Conservation (phyloP, 1,140 invertebrate species). For the Charaxes varanes region DNA sequence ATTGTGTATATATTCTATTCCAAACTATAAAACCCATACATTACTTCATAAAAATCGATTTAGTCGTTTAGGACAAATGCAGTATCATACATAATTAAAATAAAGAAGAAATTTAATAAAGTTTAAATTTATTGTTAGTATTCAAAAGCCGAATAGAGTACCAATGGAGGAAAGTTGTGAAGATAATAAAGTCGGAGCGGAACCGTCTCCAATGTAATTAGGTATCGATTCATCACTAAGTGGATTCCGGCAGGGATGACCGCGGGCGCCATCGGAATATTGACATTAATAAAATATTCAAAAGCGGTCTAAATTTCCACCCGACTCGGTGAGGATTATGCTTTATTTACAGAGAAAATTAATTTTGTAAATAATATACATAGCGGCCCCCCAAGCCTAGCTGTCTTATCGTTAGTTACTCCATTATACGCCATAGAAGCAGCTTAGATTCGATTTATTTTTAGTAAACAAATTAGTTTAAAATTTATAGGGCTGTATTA, state of each 20-base stretch:
- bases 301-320: conserved; percentile 36
- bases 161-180: background rate
- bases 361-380: conserved; percentile 20
- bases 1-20: no score
- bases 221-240: conserved; percentile 49
- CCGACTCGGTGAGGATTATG: conserved; percentile 53
- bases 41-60: no score
- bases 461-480: no score
- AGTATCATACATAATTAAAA: no score
- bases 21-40: no score
- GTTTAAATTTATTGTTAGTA: no score
- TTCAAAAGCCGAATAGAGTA: no score
- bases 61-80: no score
- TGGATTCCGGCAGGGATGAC: conserved; percentile 45
- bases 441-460: background rate
- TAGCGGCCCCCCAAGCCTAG: conserved; percentile 2
- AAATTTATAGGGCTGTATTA: no score
- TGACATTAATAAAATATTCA: conserved; percentile 53
- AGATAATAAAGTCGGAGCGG: conserved; percentile 28
- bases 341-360: conserved; percentile 28
- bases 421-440: background rate
- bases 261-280: conserved; percentile 41
- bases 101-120: no score
- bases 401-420: background rate
- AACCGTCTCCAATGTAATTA: conserved; percentile 34